Evolutionary conservation across 2,113 vertebrate genomes (phyloP).

Genomic region (Bos indicus): DNA sequence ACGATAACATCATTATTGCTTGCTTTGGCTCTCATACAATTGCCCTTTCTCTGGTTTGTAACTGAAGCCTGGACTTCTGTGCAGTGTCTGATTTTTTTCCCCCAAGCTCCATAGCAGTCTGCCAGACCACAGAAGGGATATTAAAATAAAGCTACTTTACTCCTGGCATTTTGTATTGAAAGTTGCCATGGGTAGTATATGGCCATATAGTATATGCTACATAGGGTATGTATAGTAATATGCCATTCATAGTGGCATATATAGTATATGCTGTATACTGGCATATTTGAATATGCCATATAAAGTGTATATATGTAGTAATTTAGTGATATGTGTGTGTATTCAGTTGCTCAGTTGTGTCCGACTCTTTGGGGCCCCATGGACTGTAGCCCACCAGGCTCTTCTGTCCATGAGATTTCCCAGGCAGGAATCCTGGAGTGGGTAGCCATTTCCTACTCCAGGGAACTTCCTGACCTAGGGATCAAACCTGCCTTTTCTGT

Average conservation of each 20-base stretch:
- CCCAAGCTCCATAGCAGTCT: background rate
- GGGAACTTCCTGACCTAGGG: background rate
- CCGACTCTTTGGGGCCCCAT: background rate
- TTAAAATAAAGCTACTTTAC: background rate
- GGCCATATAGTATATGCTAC: background rate
- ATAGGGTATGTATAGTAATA: background rate
- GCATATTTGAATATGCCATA: background rate
- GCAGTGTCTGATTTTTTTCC: background rate
- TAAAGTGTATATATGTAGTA: background rate
- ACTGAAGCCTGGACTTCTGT: background rate
- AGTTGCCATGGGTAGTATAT: background rate
- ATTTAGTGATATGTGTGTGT: background rate
- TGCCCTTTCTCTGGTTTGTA: slow-evolving; percentile 21
- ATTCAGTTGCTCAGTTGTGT: background rate
- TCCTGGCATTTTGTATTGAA: background rate
- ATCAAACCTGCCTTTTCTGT: background rate
- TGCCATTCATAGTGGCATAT: background rate
- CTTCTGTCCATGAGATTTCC: background rate
- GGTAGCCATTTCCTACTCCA: background rate
- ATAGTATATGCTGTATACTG: background rate
- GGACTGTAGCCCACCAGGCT: background rate
- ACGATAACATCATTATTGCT: background rate
- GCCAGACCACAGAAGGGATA: background rate
- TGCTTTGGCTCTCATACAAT: background rate
- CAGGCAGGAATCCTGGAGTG: background rate